phyloP scores from a whole-genome alignment of 2,888 invertebrate species.

The Thymelicus lineola region DNA sequence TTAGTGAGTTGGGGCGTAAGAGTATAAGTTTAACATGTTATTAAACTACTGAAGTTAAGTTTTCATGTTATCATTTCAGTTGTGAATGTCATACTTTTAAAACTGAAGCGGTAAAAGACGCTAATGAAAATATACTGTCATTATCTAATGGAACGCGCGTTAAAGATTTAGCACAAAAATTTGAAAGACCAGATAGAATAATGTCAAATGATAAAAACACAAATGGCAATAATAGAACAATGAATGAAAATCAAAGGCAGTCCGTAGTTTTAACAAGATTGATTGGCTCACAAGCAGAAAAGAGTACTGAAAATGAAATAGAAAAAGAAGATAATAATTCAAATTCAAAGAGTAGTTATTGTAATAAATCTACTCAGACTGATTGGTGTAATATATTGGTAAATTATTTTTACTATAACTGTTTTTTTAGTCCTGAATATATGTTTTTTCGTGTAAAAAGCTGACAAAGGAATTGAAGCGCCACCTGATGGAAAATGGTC shows the following conservation, averaged over 20 bases:
- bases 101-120: not conserved
- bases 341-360: constrained; percentile 7
- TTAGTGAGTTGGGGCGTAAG: too few relatives aligned
- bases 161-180: constrained; percentile 24
- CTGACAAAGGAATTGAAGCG: too few relatives aligned
- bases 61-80: not conserved
- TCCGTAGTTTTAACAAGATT: constrained; percentile 5
- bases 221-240: not conserved
- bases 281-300: constrained; percentile 10
- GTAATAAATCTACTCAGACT: constrained; percentile 59
- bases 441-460: too few relatives aligned
- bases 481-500: too few relatives aligned
- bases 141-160: constrained; percentile 10
- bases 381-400: constrained; percentile 66
- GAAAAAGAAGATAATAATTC: not conserved
- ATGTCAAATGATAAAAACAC: constrained; percentile 10
- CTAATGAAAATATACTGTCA: not conserved
- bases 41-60: not conserved
- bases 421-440: too few relatives aligned
- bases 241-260: constrained; percentile 1
- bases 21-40: not conserved
- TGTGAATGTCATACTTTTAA: constrained; percentile 1
- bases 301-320: not conserved
- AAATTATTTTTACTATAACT: constrained; percentile 42
- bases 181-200: constrained; percentile 9